Percentiles rank a stretch among this genome's conserved stretches.
Conservation (phyloP, 2,113 vertebrate species). For the Amphilophus citrinellus region DNA sequence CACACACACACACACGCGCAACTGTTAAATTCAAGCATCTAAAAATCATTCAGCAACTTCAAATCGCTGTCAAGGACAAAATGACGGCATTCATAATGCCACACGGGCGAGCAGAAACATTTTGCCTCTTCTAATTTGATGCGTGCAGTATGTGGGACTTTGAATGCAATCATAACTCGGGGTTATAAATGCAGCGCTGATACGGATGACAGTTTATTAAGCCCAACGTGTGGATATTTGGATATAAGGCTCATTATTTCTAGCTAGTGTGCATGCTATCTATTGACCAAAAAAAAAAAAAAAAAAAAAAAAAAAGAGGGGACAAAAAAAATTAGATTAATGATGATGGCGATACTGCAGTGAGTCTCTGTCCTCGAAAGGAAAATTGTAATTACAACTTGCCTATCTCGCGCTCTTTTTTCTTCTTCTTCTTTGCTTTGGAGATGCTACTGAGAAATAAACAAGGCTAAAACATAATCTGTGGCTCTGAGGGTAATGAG, state of each 20-base stretch:
- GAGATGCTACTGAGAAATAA: slow-evolving; percentile 48
- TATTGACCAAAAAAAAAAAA: background rate
- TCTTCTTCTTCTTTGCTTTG: background rate
- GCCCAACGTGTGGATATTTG: slow-evolving; percentile 21
- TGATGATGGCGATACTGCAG: slow-evolving; percentile 39
- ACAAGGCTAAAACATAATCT: slow-evolving; percentile 67
- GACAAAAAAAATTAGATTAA: slow-evolving; percentile 33
- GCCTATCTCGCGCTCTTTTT: background rate
- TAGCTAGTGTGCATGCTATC: background rate
- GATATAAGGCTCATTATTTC: slow-evolving; percentile 25
- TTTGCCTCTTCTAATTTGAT: slow-evolving; percentile 24
- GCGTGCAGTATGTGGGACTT: slow-evolving; percentile 5
- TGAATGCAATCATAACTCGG: slow-evolving; percentile 22
- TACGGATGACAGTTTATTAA: slow-evolving; percentile 17
- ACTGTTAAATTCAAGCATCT: background rate
- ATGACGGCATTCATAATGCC: slow-evolving; percentile 16
- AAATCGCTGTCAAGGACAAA: slow-evolving; percentile 27
- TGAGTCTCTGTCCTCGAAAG: slow-evolving; percentile 39
- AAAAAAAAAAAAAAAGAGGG: slow-evolving; percentile 10
- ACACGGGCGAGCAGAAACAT: background rate
- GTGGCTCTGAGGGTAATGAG: slow-evolving; percentile 70
- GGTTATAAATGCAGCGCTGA: slow-evolving; percentile 12
- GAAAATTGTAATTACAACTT: slow-evolving; percentile 57
- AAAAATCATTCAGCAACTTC: background rate
- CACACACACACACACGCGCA: background rate